Base-by-base conservation (phyloP, 2,113 vertebrate genomes). In the Laterallus jamaicensis region DNA sequence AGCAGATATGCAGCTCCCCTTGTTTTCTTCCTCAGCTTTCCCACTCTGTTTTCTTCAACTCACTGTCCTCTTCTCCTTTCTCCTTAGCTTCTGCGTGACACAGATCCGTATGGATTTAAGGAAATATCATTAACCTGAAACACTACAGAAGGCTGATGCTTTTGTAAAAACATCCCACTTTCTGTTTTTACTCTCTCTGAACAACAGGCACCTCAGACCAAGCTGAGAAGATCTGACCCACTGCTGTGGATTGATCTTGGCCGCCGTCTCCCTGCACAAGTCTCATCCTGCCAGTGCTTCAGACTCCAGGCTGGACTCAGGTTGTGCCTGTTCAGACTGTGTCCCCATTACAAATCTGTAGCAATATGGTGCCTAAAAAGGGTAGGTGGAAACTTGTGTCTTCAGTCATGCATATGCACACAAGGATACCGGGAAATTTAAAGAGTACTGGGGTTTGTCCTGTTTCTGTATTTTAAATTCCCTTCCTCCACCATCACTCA, bases 101-200 rank as follows among this genome's bases (percentile, higher is more conserved):
- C n/a, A 66, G 50, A 66, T 42, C 59, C 40, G 15, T 74, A 32
- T 32, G 71, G 55, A 71, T 87, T 87, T 69, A 87, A 58, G 31
- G 69, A 58, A 76, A 19, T 62, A 76, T 44, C 54, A 54, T 62
- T 96, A 85, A 94, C 71, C 75, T 70, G 47, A 40, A 85, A 87
- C 84, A 47, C 59, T 74, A 29, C 21, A 73, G 50, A 77, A 91
- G 73, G 50, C 37, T 74, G 44, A 70, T 83, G 55, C 70, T 85
- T 70, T 88, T 75, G 73, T 74, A 55, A 79, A 83, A 82, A 63
- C 10, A 10, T 67, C 10, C 6, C 15, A 21, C n/a, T 88, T 80
- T 76, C 78, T 70, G 25, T 93, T 96, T 94, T 90, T 73, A 74
- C 4, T 6, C 8, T 69, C 4, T 6, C 40, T 67, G n/a, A 91